Base-by-base conservation (phyloP, 2,888 invertebrate genomes). In the Spialia ferax region DNA sequence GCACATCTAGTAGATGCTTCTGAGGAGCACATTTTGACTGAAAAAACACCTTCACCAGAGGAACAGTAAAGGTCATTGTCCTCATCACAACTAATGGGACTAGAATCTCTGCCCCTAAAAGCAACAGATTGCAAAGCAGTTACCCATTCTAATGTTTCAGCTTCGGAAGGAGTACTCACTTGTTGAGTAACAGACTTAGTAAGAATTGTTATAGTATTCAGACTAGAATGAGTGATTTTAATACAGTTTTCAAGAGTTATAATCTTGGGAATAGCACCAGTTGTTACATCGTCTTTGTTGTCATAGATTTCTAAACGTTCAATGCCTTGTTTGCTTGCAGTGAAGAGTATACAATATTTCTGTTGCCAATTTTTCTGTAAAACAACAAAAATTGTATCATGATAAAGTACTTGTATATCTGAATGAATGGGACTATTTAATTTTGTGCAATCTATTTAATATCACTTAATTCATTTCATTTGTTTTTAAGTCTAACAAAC, bases 11-110 rank as follows among this genome's bases (percentile, higher is more conserved):
- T 95, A 1, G 97, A 97, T 1, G 97, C 97, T 70, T 97, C 97
- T 0, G 97, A 97, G 42, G 96, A 94, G 74, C 96, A 95, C 78
- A 97, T 94, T 85, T 95, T 96, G 1, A 97, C 97, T 63, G 95
- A 95, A 82, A 97, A 97, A 15, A 97, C 94, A 60, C 97, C 97
- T 89, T 97, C 97, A 23, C 96, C 97, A 69, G 97, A 97, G 48
- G 97, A 96, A 82, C 97, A 97, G 82, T 97, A 98, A n/a, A 98
- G 90, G 85, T 97, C 97, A 86, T 97, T 97, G 78, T 97, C 97
- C 90, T 97, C 97, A 88, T 97, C 97, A 80, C 97, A 96, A 68
- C 89, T 91, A 32, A 94, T 90, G 54, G 95, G 95, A 73, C 85
- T 91, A 0, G 95, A 94, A 65, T 94, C 93, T 77, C 93, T 94